Percentiles rank a stretch among this genome's conserved stretches.
These are phyloP conservation scores for Steinernema hermaphroditum DNA, from an alignment of 2,888 invertebrate species.

Conservation along the genomic window DNA sequence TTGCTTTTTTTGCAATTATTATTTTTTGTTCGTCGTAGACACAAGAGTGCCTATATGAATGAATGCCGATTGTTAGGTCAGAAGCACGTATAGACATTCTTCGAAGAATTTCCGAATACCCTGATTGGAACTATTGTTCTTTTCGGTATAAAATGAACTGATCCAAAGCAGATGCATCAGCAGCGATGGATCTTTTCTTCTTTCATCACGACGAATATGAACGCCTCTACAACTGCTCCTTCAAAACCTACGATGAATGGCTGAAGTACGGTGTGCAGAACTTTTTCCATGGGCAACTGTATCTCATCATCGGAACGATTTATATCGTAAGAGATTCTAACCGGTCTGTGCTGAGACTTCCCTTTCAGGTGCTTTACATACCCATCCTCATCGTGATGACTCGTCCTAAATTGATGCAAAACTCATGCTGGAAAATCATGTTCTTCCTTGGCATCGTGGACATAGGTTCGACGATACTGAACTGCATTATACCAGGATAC, in stretches of 20 bases:
- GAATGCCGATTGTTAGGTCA: no score
- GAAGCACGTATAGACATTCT: background rate
- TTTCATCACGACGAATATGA: background rate
- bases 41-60: no score
- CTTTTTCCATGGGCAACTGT: background rate
- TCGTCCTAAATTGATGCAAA: constrained; percentile 32
- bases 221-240: background rate
- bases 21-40: no score
- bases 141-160: no score
- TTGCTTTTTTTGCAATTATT: no score
- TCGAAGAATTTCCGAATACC: no score
- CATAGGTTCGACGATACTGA: constrained; percentile 32
- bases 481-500: constrained; percentile 37
- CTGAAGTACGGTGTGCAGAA: background rate
- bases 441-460: constrained; percentile 38
- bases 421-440: constrained; percentile 43
- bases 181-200: constrained; percentile 17
- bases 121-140: no score
- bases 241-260: background rate
- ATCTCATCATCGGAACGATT: background rate
- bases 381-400: constrained; percentile 37
- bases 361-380: constrained; percentile 33
- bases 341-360: no score
- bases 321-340: background rate
- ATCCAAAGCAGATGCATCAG: no score